A percentile compares a stretch with the other conserved stretches of the same genome.
Conservation (phyloP, 2,888 invertebrate species). For the Colostygia pectinataria region DNA sequence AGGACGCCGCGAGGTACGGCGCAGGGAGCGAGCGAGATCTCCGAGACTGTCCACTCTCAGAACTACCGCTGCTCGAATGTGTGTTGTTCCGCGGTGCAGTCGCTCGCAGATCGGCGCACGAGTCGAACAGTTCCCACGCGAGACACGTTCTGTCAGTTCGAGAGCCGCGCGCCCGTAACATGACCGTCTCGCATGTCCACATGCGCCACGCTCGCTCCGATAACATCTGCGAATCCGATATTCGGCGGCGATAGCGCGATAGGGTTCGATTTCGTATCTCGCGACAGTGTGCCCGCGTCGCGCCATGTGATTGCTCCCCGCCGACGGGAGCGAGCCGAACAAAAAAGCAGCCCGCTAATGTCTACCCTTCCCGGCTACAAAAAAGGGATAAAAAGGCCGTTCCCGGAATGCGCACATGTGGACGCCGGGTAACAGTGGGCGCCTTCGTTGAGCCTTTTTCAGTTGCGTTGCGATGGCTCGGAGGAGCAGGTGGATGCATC, state of each 20-base stretch:
- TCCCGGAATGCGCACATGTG: slow-evolving; percentile 80
- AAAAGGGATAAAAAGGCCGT: slow-evolving; percentile 77
- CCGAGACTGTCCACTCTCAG: slow-evolving; percentile 57
- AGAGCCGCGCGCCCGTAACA: slow-evolving; percentile 43
- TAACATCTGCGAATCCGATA: slow-evolving; percentile 78
- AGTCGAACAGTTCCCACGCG: slow-evolving; percentile 52
- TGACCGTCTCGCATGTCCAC: slow-evolving; percentile 67
- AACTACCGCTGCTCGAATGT: slow-evolving; percentile 68
- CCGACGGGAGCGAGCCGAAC: slow-evolving; percentile 65
- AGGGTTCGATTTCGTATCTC: slow-evolving; percentile 63
- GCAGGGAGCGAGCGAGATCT: slow-evolving; percentile 44
- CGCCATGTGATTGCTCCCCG: slow-evolving; percentile 71
- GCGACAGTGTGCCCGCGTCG: slow-evolving; percentile 53
- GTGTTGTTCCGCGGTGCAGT: slow-evolving; percentile 65
- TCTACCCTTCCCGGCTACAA: slow-evolving; percentile 70
- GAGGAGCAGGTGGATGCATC: slow-evolving; percentile 77
- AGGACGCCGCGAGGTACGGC: slow-evolving; percentile 43
- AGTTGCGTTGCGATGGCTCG: slow-evolving; percentile 72
- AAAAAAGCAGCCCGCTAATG: slow-evolving; percentile 73
- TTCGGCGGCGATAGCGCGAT: slow-evolving; percentile 70
- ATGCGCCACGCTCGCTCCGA: slow-evolving; percentile 63
- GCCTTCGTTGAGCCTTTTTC: slow-evolving; percentile 56
- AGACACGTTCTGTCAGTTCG: slow-evolving; percentile 37
- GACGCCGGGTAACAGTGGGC: slow-evolving; percentile 67
- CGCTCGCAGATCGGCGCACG: slow-evolving; percentile 67